These are phyloP conservation scores for Cosmia pyralina DNA, from an alignment of 2,888 invertebrate species.

Conservation along the genomic window DNA sequence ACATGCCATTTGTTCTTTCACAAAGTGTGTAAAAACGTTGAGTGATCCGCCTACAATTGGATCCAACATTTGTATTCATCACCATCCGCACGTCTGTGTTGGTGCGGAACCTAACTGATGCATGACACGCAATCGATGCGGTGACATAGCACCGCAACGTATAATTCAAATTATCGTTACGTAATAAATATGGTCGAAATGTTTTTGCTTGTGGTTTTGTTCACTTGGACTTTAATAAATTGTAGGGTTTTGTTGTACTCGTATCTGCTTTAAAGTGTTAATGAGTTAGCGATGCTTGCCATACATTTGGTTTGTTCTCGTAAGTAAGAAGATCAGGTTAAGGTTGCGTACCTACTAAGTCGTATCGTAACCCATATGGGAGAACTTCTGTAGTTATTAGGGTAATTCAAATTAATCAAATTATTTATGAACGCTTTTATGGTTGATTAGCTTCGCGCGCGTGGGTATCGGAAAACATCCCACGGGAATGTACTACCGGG, in stretches of 20 bases:
- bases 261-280: neutral
- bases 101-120: slow-evolving; percentile 76
- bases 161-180: slow-evolving; percentile 52
- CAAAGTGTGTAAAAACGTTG: slow-evolving; percentile 77
- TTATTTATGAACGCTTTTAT: neutral
- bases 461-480: too few species aligned
- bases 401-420: too few species aligned
- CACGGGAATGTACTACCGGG: too few species aligned
- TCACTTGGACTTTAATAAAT: neutral
- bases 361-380: too few species aligned
- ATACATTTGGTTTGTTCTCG: neutral
- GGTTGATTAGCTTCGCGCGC: too few species aligned
- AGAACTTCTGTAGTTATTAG: too few species aligned
- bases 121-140: slow-evolving; percentile 75
- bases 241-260: neutral
- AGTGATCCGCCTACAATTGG: slow-evolving; percentile 72
- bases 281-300: neutral
- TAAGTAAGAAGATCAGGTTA: too few species aligned
- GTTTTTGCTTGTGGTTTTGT: slow-evolving; percentile 42
- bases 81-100: slow-evolving; percentile 63
- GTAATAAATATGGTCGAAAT: slow-evolving; percentile 41
- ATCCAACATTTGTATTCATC: slow-evolving; percentile 77
- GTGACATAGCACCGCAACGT: slow-evolving; percentile 57
- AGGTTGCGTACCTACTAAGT: too few species aligned
- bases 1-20: slow-evolving; percentile 77